A percentile compares a stretch with the other conserved stretches of the same genome.
Evolutionary conservation across 2,797 vertebrate genomes (phyloP).

Genomic region (Ptychadena robeensis): DNA sequence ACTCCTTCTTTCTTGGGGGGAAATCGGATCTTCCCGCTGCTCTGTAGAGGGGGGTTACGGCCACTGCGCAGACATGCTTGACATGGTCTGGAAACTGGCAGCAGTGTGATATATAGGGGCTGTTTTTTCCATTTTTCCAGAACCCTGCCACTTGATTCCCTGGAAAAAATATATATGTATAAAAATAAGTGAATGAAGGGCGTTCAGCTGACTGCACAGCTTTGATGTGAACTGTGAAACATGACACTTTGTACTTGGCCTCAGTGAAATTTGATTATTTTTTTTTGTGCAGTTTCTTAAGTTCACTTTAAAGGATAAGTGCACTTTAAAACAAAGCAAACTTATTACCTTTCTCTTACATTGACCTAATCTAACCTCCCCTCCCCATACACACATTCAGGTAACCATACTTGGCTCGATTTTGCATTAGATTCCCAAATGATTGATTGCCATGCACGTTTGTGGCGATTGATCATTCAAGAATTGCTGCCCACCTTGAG

Average conservation of each 20-base stretch:
- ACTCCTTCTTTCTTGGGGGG: conserved; percentile 29
- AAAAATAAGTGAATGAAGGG: not conserved
- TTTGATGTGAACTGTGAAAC: conserved; percentile 33
- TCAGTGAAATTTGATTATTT: conserved; percentile 15
- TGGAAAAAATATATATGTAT: conserved; percentile 11
- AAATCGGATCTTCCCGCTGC: conserved; percentile 38
- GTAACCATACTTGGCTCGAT: no score
- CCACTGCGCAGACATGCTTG: conserved; percentile 17
- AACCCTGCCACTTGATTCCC: conserved; percentile 19
- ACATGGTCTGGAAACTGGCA: conserved; percentile 50
- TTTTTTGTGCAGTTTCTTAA: not conserved
- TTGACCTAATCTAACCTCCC: no score
- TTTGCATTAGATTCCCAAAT: no score
- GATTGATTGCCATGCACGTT: no score
- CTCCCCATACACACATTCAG: no score
- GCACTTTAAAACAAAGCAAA: no score
- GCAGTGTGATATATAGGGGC: not conserved
- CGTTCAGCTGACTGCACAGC: conserved; percentile 15
- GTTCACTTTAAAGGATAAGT: not conserved
- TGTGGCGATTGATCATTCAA: no score
- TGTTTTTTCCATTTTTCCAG: conserved; percentile 1
- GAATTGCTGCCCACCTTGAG: no score
- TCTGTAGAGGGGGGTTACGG: conserved; percentile 34
- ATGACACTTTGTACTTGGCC: not conserved
- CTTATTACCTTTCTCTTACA: no score